Evolutionary conservation across 1,140 invertebrate genomes (phyloP).

Genomic region (Aphelenchoides besseyi): DNA sequence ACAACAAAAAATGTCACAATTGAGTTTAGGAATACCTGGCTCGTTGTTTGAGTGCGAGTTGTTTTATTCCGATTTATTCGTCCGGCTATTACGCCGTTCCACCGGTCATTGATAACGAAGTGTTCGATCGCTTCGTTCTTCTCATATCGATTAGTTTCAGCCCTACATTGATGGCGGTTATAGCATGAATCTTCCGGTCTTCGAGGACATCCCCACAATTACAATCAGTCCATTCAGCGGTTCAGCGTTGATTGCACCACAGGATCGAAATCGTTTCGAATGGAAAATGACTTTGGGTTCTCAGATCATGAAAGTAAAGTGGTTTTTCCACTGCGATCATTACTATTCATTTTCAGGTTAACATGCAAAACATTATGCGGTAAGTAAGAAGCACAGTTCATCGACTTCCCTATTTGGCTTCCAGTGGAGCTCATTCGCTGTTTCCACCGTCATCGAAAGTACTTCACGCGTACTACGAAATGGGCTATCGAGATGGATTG

Average conservation of each 20-base stretch:
- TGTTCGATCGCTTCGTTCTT: conserved; percentile 34
- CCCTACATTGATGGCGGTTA: conserved; percentile 64
- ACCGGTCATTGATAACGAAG: conserved; percentile 61
- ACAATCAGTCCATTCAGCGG: conserved; percentile 63
- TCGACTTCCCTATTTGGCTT: neutral
- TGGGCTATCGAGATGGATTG: conserved; percentile 63
- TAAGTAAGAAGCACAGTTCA: neutral
- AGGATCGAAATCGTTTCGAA: conserved; percentile 57
- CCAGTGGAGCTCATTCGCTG: conserved; percentile 59
- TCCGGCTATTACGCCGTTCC: conserved; percentile 51
- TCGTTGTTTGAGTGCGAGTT: conserved; percentile 63
- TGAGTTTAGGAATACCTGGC: conserved; percentile 27
- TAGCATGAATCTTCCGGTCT: conserved; percentile 64
- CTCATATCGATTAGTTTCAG: conserved; percentile 52
- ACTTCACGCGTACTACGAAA: conserved; percentile 62
- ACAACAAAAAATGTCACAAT: neutral
- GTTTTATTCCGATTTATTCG: conserved; percentile 65
- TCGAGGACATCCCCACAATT: conserved; percentile 63
- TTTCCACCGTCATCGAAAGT: conserved; percentile 62
- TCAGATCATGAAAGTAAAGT: conserved; percentile 47
- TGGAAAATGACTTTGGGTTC: conserved; percentile 49
- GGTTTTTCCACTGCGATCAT: conserved; percentile 12
- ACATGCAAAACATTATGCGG: conserved; percentile 62
- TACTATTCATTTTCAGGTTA: conserved; percentile 31
- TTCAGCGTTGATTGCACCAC: conserved; percentile 44